A percentile compares a stretch with the other conserved stretches of the same genome.
phyloP scores from a whole-genome alignment of 2,113 vertebrate species.

The Cephalopholis sonnerati region DNA sequence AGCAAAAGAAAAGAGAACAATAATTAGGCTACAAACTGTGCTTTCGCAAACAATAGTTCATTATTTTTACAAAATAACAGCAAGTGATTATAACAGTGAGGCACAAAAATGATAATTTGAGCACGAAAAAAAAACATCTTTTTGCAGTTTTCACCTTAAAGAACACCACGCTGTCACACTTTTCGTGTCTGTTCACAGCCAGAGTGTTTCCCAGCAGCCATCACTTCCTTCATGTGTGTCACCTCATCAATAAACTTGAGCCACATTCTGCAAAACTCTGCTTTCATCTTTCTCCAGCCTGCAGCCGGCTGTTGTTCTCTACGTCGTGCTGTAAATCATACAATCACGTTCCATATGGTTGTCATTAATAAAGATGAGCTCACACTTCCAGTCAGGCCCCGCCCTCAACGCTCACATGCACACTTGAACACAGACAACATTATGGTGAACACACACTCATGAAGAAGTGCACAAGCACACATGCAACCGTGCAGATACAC shows the following conservation, averaged over 20 bases:
- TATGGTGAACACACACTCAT: neutral
- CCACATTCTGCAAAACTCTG: slow-evolving; percentile 9
- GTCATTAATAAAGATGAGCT: slow-evolving; percentile 77
- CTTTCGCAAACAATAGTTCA: neutral
- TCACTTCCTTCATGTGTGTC: slow-evolving; percentile 30
- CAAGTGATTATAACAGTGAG: neutral
- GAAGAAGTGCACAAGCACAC: neutral
- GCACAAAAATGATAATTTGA: neutral
- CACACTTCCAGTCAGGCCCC: slow-evolving; percentile 70
- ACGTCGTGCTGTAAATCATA: slow-evolving; percentile 64
- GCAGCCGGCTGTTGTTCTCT: slow-evolving; percentile 49
- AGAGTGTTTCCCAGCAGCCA: neutral
- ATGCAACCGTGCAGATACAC: neutral
- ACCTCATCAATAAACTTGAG: slow-evolving; percentile 52
- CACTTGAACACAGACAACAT: neutral
- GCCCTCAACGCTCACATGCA: slow-evolving; percentile 31
- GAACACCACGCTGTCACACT: neutral
- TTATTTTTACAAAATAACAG: neutral
- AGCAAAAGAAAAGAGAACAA: neutral
- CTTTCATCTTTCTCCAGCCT: slow-evolving; percentile 62
- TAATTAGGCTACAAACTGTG: neutral
- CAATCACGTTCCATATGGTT: slow-evolving; percentile 72
- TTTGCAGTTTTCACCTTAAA: neutral
- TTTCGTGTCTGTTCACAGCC: neutral
- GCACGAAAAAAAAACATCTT: neutral